Base-by-base conservation (phyloP, 1,140 invertebrate genomes). In the Glossosoma conforme region DNA sequence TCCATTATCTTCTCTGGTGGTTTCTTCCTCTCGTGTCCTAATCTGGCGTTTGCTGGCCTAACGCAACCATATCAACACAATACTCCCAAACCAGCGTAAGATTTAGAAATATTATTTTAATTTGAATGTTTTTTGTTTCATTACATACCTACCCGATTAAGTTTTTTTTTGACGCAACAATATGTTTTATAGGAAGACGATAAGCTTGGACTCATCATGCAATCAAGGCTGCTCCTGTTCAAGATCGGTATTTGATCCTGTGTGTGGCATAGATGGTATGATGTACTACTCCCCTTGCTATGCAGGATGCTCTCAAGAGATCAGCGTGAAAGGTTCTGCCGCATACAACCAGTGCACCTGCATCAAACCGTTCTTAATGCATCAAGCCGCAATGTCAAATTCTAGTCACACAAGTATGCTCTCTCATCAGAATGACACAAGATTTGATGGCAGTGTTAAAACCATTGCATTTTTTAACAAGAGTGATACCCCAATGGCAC, bases 271-370 rank as follows among this genome's bases (percentile, higher is more conserved):
- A 8, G 84, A 92, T 69, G 84, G 83, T 17, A 70, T 87, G 17
- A 85, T 86, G 57, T 93, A 91, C 65, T 91, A 84, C 68, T 91
- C 87, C 24, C 83, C 89, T 0, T 93, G 89, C 64, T 81, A 86
- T 70, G 90, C 90, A 1, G 90, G 87, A 20, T 93, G 90, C 66
- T 66, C 68, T 13, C 37, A 64, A 22, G 76, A 77, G 52, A 60
- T 63, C 4, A 62, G 64, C 10, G 58, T 59, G 14, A 62, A 71
- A 33, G 55, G 61, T 28, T 52, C 63, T 13, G 67, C 68, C 49
- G 59, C 78, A 0, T 85, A 81, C 60, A 61, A 62, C 5, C 67
- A 79, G 32, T 85, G 82, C 60, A 67, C 61, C 2, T 84, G 83
- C 54, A 65, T 77, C 11, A 18, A 21, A 9, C 19, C 25, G 17